A percentile compares a stretch with the other conserved stretches of the same genome.
phyloP scores from a whole-genome alignment of 2,113 vertebrate species.

The Macrotus californicus region DNA sequence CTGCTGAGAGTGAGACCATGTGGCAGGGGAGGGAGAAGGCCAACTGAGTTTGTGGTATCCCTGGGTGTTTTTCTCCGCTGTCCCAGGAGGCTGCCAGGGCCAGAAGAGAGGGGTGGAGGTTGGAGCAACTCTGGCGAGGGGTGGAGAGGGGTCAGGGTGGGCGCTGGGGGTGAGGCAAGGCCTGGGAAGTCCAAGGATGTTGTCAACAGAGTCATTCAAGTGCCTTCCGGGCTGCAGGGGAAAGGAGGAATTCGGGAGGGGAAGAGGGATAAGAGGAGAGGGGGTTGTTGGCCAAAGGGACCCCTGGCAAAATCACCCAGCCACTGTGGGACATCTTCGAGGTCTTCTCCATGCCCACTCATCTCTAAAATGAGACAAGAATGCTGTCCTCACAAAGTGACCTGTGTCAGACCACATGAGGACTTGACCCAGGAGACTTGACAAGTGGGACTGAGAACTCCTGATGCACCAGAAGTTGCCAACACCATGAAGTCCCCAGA shows the following conservation, averaged over 20 bases:
- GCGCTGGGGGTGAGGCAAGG: not conserved
- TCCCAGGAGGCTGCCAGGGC: not conserved
- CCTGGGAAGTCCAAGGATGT: not conserved
- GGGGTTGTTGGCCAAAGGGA: not conserved
- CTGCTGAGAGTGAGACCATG: not conserved
- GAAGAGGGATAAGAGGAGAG: no score
- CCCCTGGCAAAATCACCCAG: not conserved
- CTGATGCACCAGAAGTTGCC: not conserved
- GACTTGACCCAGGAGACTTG: not conserved
- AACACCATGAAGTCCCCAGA: not conserved
- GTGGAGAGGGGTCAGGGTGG: not conserved
- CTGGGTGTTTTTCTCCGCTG: not conserved
- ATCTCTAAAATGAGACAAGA: not conserved
- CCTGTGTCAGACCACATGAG: not conserved
- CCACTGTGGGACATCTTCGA: accelerated
- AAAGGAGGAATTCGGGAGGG: not conserved
- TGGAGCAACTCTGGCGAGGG: not conserved
- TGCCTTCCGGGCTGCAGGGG: not conserved
- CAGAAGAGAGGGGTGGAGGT: not conserved
- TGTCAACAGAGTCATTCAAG: not conserved
- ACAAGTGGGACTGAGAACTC: not conserved
- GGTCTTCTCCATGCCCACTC: not conserved
- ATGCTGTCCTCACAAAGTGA: not conserved
- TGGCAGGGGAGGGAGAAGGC: not conserved
- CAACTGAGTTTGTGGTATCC: not conserved